phyloP scores from a whole-genome alignment of 2,113 vertebrate genomes.

The Poeciliopsis retropinna region DNA sequence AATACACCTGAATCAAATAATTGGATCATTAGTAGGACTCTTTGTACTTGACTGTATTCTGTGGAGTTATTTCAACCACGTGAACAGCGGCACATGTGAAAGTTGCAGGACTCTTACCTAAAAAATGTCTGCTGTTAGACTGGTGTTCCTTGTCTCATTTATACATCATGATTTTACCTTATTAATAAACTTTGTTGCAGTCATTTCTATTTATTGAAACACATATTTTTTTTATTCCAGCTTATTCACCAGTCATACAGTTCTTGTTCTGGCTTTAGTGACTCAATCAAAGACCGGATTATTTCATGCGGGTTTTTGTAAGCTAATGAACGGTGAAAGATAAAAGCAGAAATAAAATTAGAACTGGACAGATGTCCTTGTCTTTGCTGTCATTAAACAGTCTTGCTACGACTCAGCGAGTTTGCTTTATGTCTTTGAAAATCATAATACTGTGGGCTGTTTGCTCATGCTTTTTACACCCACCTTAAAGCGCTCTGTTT shows the following conservation, averaged over 20 bases:
- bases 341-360: neutral
- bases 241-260: slow-evolving; percentile 18
- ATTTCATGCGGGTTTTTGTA: slow-evolving; percentile 3
- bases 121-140: neutral
- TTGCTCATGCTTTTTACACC: slow-evolving; percentile 49
- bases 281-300: slow-evolving; percentile 18
- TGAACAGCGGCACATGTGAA: too few relatives aligned
- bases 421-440: slow-evolving; percentile 42
- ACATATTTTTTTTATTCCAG: neutral
- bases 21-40: neutral
- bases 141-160: neutral
- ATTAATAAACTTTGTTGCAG: neutral
- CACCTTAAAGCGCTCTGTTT: slow-evolving; percentile 29
- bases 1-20: neutral
- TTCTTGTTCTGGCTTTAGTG: slow-evolving; percentile 36
- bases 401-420: slow-evolving; percentile 29
- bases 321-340: slow-evolving; percentile 14
- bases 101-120: too few relatives aligned
- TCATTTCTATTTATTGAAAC: slow-evolving; percentile 7
- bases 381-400: slow-evolving; percentile 25
- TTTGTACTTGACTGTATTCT: neutral
- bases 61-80: too few relatives aligned
- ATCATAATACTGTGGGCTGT: slow-evolving; percentile 47
- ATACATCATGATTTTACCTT: neutral
- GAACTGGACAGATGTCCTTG: slow-evolving; percentile 5